Conservation (phyloP, 2,888 invertebrate genomes). For the Zygaena filipendulae region DNA sequence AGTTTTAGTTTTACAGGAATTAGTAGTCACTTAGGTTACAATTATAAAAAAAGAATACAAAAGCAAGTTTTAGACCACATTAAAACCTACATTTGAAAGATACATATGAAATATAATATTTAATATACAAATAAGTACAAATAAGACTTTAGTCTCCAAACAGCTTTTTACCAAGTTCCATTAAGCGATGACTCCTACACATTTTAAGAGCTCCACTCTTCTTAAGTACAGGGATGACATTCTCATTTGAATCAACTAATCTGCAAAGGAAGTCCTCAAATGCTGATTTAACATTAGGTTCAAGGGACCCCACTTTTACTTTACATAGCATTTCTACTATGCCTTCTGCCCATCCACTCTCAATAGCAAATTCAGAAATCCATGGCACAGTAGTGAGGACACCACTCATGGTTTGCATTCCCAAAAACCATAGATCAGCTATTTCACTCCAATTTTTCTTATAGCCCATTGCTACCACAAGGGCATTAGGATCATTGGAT, state of each 20-base stretch:
- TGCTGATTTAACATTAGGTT: conserved; percentile 87
- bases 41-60: no score
- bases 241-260: conserved; percentile 82
- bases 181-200: conserved; percentile 87
- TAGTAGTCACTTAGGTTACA: no score
- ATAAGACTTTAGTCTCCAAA: conserved; percentile 89
- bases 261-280: conserved; percentile 91
- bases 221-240: conserved; percentile 79
- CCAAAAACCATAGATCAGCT: conserved; percentile 92
- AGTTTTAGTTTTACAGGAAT: no score
- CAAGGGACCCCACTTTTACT: conserved; percentile 84
- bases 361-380: conserved; percentile 91
- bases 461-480: conserved; percentile 87
- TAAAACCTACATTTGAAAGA: no score
- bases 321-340: conserved; percentile 84
- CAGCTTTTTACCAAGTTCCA: conserved; percentile 89
- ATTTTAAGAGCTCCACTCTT: conserved; percentile 85
- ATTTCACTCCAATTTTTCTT: conserved; percentile 91
- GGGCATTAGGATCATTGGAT: conserved; percentile 81
- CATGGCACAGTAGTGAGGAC: conserved; percentile 85
- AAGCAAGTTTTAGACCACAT: no score
- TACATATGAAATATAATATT: conserved; percentile 9
- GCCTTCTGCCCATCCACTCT: conserved; percentile 94
- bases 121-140: conserved; percentile 4
- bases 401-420: conserved; percentile 92